These are phyloP conservation scores for Ophioninae sp. DNA, from an alignment of 2,888 invertebrate genomes.

Conservation along the genomic window DNA sequence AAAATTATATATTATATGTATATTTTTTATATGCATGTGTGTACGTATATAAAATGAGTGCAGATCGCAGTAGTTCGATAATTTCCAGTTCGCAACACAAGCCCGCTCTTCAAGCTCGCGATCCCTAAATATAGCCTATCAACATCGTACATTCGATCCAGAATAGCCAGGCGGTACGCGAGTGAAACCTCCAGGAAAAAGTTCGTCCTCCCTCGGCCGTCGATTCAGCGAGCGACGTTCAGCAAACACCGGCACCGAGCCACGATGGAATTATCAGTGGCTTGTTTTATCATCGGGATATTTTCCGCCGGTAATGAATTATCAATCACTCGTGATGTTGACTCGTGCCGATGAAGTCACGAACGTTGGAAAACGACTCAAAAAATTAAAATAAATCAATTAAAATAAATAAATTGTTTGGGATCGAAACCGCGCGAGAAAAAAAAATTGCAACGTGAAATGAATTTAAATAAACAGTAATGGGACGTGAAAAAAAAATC, in stretches of 20 bases:
- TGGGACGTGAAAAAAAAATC: too few relatives aligned
- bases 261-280: neutral
- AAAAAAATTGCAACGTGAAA: too few relatives aligned
- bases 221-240: neutral
- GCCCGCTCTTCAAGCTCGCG: constrained; percentile 50
- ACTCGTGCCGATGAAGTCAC: neutral
- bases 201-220: neutral
- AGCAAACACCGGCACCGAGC: neutral
- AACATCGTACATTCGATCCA: constrained; percentile 49
- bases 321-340: neutral
- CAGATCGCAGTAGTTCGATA: constrained; percentile 51
- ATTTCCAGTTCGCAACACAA: constrained; percentile 59
- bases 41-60: too few relatives aligned
- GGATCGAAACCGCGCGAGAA: too few relatives aligned
- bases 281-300: neutral
- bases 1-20: too few relatives aligned
- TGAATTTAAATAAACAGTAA: too few relatives aligned
- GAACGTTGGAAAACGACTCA: neutral
- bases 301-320: neutral
- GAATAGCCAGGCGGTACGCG: constrained; percentile 40
- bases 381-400: too few relatives aligned
- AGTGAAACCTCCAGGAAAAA: constrained; percentile 2
- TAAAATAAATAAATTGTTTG: too few relatives aligned
- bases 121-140: constrained; percentile 14
- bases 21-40: too few relatives aligned